These are phyloP conservation scores for Pantherophis vulpinus DNA, from an alignment of 2,797 vertebrate genomes.

Conservation along the genomic window DNA sequence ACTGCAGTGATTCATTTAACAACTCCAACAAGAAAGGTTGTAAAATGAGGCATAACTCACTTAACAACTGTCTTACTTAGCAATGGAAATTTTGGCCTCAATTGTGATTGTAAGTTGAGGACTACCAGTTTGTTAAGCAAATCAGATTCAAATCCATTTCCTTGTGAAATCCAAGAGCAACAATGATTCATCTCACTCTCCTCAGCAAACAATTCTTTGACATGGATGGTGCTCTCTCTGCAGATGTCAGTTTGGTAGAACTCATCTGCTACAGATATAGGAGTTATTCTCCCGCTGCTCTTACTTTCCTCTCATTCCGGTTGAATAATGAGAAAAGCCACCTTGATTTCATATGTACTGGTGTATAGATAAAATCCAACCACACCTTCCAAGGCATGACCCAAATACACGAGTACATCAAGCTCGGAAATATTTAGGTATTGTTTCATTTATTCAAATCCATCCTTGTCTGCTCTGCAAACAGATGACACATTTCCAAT, in stretches of 20 bases:
- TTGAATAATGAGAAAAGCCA: neutral
- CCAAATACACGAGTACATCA: neutral
- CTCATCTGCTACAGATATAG: neutral
- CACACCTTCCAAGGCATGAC: neutral
- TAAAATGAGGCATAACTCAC: neutral
- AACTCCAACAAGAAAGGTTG: neutral
- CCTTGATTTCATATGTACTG: neutral
- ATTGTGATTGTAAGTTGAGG: neutral
- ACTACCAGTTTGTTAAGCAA: neutral
- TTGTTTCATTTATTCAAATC: conserved; percentile 1
- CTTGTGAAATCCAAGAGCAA: neutral
- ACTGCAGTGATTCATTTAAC: neutral
- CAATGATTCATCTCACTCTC: neutral
- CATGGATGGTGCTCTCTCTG: neutral
- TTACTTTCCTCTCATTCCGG: neutral
- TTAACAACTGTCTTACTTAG: neutral
- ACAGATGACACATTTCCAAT: conserved; percentile 36
- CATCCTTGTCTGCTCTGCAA: neutral
- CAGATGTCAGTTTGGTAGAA: neutral
- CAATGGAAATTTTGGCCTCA: neutral
- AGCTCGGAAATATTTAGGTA: neutral
- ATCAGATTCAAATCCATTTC: neutral
- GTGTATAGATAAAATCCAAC: neutral
- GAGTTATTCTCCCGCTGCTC: neutral
- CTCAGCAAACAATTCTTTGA: neutral